Conservation (phyloP, 2,113 vertebrate genomes). For the Cygnus atratus region DNA sequence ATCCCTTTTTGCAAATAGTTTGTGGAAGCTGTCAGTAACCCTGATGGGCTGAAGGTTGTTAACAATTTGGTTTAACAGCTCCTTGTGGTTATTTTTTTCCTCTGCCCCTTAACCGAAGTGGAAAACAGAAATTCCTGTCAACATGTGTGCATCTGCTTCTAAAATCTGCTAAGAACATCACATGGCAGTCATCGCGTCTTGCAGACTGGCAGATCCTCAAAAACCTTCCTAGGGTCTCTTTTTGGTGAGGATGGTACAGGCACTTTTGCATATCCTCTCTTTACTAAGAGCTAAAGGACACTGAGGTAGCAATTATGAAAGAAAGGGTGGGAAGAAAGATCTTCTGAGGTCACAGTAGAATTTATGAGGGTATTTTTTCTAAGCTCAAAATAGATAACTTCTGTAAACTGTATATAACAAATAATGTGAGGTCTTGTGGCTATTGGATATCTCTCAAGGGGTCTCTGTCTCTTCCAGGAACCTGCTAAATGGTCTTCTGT, state of each 20-base stretch:
- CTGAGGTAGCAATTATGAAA: neutral
- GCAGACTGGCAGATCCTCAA: neutral
- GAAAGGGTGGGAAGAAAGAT: neutral
- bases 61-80: conserved; percentile 1
- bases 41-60: neutral
- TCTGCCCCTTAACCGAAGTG: neutral
- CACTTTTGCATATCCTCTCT: neutral
- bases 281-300: neutral
- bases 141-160: neutral
- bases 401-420: neutral
- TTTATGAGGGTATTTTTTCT: neutral
- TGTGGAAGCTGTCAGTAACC: neutral
- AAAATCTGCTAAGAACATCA: neutral
- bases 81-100: neutral
- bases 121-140: neutral
- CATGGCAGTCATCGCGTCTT: neutral
- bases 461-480: neutral
- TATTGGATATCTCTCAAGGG: neutral
- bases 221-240: neutral
- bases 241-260: neutral
- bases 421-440: neutral
- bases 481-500: neutral
- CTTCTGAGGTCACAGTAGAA: neutral
- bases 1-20: neutral
- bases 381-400: neutral